Base-by-base conservation (phyloP, 1,140 invertebrate genomes). In the Lithobius niger region DNA sequence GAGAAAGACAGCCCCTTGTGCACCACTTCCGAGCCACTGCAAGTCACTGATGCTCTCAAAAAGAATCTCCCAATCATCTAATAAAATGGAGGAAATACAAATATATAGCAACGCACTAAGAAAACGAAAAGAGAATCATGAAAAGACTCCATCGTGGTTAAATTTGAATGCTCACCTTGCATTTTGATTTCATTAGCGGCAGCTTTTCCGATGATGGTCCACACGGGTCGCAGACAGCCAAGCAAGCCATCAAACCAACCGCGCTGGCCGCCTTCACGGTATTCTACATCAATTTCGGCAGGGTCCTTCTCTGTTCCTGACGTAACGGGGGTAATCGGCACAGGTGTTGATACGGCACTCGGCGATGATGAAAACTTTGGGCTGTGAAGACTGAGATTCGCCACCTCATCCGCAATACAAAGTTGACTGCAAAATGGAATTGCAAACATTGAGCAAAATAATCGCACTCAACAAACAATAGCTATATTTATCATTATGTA, bases 1-100 rank as follows among this genome's bases (percentile, higher is more conserved):
- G 47, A 85, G 82, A 69, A 96, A 98, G 1, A 98, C 95, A 0
- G 89, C 88, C 18, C 95, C 95, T 70, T 98, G 94, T 18, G 93
- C 92, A 22, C 95, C 95, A 57, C 88, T 89, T 2, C 94, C 94
- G 1, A 98, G 70, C 84, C 91, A 97, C 59, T 89, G 80, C 15
- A 97, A 73, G 61, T 97, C 86, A 45, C 84, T 86, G 54, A 98
- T 92, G 10, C 80, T 77, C 69, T 97, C 91, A 69, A 96, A 95
- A 0, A 88, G 84, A 60, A 97, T 92, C 70, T 97, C 91, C 92
- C 92, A 97, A 60, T 87, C 79, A 71, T 92, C 86, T 55, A 48
- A 31, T 10, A 52, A 47, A 18, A 47, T 10, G 22, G 15, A 47
- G 22, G 6, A 47, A 40, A 40, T n/a, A 36, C 31, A 36, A 36